Conservation (phyloP, 2,888 invertebrate species). For the Volucella zonaria region DNA sequence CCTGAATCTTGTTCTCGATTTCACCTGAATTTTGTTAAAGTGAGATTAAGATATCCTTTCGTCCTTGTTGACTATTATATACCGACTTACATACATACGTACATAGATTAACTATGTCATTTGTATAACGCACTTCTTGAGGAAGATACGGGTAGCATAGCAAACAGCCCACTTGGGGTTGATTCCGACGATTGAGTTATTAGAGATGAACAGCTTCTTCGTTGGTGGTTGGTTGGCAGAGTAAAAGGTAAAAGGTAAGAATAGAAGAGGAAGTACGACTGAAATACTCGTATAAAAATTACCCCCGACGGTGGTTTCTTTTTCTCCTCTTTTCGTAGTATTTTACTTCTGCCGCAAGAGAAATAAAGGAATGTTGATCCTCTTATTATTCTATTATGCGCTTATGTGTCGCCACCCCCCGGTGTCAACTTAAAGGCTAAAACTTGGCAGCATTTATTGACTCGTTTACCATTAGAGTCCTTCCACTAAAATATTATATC, state of each 20-base stretch:
- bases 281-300: constrained; percentile 13
- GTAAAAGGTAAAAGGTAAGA: neutral
- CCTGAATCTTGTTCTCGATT: constrained; percentile 43
- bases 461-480: constrained; percentile 24
- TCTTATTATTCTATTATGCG: constrained; percentile 75
- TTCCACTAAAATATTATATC: constrained; percentile 2
- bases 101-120: constrained; percentile 23
- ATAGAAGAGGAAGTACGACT: constrained; percentile 2
- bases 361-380: constrained; percentile 74
- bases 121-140: constrained; percentile 37
- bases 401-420: constrained; percentile 60
- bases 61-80: constrained; percentile 4
- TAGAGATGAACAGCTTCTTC: constrained; percentile 59
- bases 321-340: constrained; percentile 9
- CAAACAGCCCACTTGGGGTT: constrained; percentile 23
- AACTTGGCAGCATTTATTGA: constrained; percentile 61
- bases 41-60: constrained; percentile 62
- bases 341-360: constrained; percentile 1
- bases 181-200: constrained; percentile 61
- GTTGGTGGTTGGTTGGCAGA: constrained; percentile 22
- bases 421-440: constrained; percentile 45
- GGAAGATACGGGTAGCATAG: constrained; percentile 8
- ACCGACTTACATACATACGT: constrained; percentile 33
- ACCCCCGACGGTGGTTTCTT: constrained; percentile 31
- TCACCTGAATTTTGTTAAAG: constrained; percentile 54